Conservation (phyloP, 2,888 invertebrate genomes). For the Hoplodrina ambigua region DNA sequence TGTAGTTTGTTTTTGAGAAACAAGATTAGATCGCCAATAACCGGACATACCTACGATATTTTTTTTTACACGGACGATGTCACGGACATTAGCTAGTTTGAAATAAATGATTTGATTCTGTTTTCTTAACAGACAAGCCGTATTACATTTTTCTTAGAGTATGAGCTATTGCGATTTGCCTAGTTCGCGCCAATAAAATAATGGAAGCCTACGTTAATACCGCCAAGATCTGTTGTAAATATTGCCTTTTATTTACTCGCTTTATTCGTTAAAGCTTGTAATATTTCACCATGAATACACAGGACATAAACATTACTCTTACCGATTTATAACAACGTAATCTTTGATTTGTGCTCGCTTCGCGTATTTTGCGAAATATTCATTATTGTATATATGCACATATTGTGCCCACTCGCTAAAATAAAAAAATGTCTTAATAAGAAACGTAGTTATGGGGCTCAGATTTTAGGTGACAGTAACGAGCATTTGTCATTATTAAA, state of each 20-base stretch:
- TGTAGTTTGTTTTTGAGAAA: too few species aligned
- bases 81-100: too few species aligned
- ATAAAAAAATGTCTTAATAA: conserved; percentile 25
- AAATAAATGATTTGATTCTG: too few species aligned
- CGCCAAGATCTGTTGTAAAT: neutral
- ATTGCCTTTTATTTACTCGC: conserved; percentile 11
- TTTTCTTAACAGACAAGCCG: too few species aligned
- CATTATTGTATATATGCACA: neutral
- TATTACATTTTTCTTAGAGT: too few species aligned
- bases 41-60: too few species aligned
- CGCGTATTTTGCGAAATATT: conserved; percentile 31
- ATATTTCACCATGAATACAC: conserved; percentile 17
- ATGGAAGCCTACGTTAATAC: neutral
- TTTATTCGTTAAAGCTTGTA: neutral
- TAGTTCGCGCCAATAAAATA: neutral
- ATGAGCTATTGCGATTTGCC: too few species aligned
- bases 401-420: conserved; percentile 28
- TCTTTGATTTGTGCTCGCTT: conserved; percentile 46
- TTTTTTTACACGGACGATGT: too few species aligned
- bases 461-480: neutral
- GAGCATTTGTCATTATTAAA: neutral
- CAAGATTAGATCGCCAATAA: too few species aligned
- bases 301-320: conserved; percentile 28
- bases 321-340: conserved; percentile 48
- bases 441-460: neutral